Evolutionary conservation across 2,797 vertebrate species (phyloP), one percentile per base, ranked within the genome.

Genomic region (Falco concolor): DNA sequence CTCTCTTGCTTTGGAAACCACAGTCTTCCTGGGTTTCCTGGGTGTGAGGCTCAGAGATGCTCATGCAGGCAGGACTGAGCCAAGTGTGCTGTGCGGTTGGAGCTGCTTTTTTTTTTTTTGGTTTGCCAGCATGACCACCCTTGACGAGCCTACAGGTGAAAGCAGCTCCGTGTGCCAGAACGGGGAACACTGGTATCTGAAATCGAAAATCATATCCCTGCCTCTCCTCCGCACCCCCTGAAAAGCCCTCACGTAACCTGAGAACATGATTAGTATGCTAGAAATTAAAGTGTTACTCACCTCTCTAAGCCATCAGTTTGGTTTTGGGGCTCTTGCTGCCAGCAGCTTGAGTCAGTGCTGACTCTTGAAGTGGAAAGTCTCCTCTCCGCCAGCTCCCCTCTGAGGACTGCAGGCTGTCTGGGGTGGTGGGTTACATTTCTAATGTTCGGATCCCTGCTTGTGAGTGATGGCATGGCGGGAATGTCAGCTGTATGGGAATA

Each of bases 401-500:
- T 0, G 50, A 91, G 91, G 83, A 91, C 93, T 96, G 94, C 42
- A 68, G 87, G 92, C 91, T 96, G 90, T 50, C 94, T 90, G 82
- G 87, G 89, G 91, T 90, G 90, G 94, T 90, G 64, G 80, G 84
- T 89, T 97, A 95, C 87, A 60, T 94, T 96, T 96, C 94, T 97
- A 77, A 95, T 88, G 95, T 76, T 89, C 81, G 78, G 27, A 96
- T 96, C 93, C 68, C 87, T 90, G 74, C 84, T 96, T 44, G 75
- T 95, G 96, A 97, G 96, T 95, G 96, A 97, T 94, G 95, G 91
- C 94, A 96, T 90, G 95, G 96, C 60, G 89, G 81, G 89, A 97
- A 97, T 96, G 97, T 97, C 97, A 97, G 96, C 97, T 97, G 96
- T 73, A 91, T 97, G 85, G 88, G 88, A 89, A 92, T 78, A 97